phyloP scores from a whole-genome alignment of 2,113 vertebrate species.

The Haemorhous mexicanus region DNA sequence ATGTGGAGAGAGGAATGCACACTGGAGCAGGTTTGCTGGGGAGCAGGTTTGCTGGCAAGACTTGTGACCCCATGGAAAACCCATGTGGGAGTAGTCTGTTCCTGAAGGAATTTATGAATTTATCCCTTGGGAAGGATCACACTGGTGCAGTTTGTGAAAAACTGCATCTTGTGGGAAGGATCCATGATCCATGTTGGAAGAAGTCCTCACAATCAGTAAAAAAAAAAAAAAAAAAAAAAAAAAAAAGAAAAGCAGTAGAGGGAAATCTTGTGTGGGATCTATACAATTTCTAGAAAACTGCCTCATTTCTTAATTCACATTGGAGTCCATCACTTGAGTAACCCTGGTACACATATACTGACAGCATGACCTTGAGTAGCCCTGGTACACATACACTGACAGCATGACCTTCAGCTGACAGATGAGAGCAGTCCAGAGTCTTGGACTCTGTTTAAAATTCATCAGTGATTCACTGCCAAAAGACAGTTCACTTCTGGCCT shows the following conservation, averaged over 20 bases:
- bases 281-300: neutral
- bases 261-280: neutral
- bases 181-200: neutral
- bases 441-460: neutral
- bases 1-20: neutral
- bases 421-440: neutral
- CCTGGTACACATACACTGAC: neutral
- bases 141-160: neutral
- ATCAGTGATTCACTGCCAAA: neutral
- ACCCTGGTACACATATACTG: neutral
- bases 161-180: neutral
- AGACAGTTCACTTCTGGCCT: neutral
- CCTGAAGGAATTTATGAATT: neutral
- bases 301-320: neutral
- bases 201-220: neutral
- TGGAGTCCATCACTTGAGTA: neutral
- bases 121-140: neutral
- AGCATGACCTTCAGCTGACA: neutral
- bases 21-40: neutral
- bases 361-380: neutral
- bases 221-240: neutral
- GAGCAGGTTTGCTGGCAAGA: neutral
- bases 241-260: no score
- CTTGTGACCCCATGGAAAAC: neutral
- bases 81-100: neutral